Evolutionary conservation across 1,140 invertebrate species (phyloP).

Genomic region (Streblospio benedicti): DNA sequence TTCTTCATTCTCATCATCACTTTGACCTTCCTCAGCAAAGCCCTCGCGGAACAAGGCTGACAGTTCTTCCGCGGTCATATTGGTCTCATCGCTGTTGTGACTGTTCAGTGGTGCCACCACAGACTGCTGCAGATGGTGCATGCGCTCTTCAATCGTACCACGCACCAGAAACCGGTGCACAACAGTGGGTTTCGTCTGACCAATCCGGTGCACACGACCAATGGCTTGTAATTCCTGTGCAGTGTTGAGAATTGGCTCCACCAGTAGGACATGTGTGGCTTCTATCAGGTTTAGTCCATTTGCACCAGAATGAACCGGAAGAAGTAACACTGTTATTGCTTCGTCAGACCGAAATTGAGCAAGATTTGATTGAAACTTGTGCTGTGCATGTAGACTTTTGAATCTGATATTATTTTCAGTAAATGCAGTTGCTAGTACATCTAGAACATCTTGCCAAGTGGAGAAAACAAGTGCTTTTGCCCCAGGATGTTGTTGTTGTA

Average conservation of each 20-base stretch:
- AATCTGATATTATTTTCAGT: slow-evolving; percentile 55
- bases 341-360: slow-evolving; percentile 37
- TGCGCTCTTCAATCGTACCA: slow-evolving; percentile 63
- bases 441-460: slow-evolving; percentile 58
- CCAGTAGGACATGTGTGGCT: slow-evolving; percentile 67
- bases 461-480: slow-evolving; percentile 69
- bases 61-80: slow-evolving; percentile 36
- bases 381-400: slow-evolving; percentile 34
- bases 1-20: no score
- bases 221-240: slow-evolving; percentile 69
- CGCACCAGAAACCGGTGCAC: slow-evolving; percentile 62
- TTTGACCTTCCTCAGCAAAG: no score
- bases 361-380: slow-evolving; percentile 47
- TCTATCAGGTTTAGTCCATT: slow-evolving; percentile 74
- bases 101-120: slow-evolving; percentile 23
- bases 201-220: slow-evolving; percentile 68
- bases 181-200: slow-evolving; percentile 60
- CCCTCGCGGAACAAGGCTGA: slow-evolving; percentile 37
- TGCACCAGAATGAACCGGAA: slow-evolving; percentile 60
- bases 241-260: slow-evolving; percentile 67
- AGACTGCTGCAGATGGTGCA: slow-evolving; percentile 42
- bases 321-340: slow-evolving; percentile 55
- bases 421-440: slow-evolving; percentile 56
- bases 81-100: slow-evolving; percentile 27
- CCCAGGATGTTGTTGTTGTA: slow-evolving; percentile 51